These are phyloP conservation scores for Sycobia sp. DNA, from an alignment of 1,140 invertebrate genomes.

Conservation along the genomic window DNA sequence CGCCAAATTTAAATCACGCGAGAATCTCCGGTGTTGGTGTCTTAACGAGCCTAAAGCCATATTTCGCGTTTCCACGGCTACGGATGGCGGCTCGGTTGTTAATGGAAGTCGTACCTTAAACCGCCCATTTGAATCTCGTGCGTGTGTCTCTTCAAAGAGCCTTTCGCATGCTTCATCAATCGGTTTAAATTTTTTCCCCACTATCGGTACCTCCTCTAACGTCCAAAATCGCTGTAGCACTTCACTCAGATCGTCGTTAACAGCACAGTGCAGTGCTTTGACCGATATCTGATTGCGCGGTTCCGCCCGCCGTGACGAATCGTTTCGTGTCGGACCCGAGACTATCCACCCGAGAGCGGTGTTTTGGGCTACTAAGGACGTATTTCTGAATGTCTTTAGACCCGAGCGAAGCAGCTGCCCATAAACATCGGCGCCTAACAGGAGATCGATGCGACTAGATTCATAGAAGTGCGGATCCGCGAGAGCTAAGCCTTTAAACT, in stretches of 20 bases:
- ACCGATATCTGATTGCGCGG: too few species aligned
- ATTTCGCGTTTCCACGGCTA: too few species aligned
- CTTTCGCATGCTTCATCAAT: too few species aligned
- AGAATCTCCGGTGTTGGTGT: slow-evolving; percentile 1
- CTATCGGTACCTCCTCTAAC: slow-evolving; percentile 19
- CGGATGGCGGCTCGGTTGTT: too few species aligned
- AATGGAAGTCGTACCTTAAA: slow-evolving; percentile 8
- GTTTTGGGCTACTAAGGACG: too few species aligned
- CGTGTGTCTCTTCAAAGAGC: too few species aligned
- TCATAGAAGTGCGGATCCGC: slow-evolving; percentile 26
- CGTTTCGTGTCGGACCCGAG: too few species aligned
- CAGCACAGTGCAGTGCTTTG: not conserved
- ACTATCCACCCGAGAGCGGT: too few species aligned
- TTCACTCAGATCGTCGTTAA: not conserved
- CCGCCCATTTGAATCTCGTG: not conserved
- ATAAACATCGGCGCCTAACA: slow-evolving; percentile 33
- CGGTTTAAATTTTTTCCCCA: slow-evolving; percentile 26
- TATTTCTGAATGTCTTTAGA: not conserved
- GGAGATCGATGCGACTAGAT: slow-evolving; percentile 20
- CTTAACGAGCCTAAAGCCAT: too few species aligned
- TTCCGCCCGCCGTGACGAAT: too few species aligned
- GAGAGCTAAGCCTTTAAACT: slow-evolving; percentile 5
- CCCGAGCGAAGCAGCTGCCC: slow-evolving; percentile 16
- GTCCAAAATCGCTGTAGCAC: slow-evolving; percentile 32
- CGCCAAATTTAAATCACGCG: too few species aligned